These are phyloP conservation scores for Rhinoderma darwinii DNA, from an alignment of 2,113 vertebrate species.

Conservation along the genomic window DNA sequence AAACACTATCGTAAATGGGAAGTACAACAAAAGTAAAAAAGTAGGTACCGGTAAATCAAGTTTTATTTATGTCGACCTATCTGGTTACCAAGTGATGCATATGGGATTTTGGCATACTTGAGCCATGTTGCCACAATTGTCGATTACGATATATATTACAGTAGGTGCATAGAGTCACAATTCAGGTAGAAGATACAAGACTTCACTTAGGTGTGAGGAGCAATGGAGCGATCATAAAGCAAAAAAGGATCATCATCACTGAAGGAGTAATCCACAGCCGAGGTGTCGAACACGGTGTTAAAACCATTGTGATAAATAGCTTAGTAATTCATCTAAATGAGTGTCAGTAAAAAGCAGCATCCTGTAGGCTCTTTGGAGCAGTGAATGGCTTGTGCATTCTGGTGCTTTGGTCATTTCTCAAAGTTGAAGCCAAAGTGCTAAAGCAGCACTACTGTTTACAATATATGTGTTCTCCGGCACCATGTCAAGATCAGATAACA, in stretches of 20 bases:
- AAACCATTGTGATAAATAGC: constrained; percentile 83
- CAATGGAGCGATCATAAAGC: constrained; percentile 64
- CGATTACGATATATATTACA: not conserved
- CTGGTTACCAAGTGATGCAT: not conserved
- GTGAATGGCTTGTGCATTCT: constrained; percentile 63
- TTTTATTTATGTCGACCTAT: not conserved
- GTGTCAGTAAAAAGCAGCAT: constrained; percentile 76
- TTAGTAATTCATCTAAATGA: constrained; percentile 85
- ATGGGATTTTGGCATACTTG: not conserved
- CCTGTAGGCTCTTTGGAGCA: constrained; percentile 70
- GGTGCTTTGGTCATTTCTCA: constrained; percentile 73
- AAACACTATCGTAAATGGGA: not conserved
- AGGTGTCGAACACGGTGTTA: constrained; percentile 73
- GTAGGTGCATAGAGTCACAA: not conserved
- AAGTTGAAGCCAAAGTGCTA: constrained; percentile 65
- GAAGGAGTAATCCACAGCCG: constrained; percentile 70
- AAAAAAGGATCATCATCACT: constrained; percentile 69
- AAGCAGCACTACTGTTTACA: constrained; percentile 73
- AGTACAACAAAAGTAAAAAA: not conserved
- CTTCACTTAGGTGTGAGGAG: constrained; percentile 67
- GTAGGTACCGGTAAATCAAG: not conserved
- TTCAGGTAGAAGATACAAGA: constrained; percentile 53
- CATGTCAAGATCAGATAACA: constrained; percentile 66
- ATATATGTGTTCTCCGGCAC: constrained; percentile 67
- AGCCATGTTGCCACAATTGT: constrained; percentile 12